Evolutionary conservation across 1,140 invertebrate species (phyloP), one percentile per base, ranked within the genome.

Genomic region (Zaprionus taronus): DNA sequence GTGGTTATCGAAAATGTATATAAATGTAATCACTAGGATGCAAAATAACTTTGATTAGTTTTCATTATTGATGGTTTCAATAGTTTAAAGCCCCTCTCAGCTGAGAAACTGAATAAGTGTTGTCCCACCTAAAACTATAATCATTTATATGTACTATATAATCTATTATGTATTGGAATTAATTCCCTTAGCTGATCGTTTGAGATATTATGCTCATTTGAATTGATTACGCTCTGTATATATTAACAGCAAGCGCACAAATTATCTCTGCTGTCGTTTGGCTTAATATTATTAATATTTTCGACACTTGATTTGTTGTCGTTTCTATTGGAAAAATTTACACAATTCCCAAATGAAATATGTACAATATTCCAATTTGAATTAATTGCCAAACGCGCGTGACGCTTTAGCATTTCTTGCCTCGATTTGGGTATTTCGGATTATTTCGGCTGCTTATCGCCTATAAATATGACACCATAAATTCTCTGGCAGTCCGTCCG

Each of bases 221-320:
- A 15, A 56, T 71, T 34, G 53, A 63, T 63, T 61, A 47, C 24
- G 9, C 17, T 66, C 58, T 53, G 24, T 56, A 63, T 70, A 69
- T 56, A 31, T 74, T 63, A 22, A 41, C 41, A 74, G 63, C 47
- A 24, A 14, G 5, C 17, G 47, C 69, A 78, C 63, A 78, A 83
- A 80, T 83, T 80, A 73, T 65, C 72, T 61, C 62, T 67, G 61
- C 60, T 56, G 28, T 36, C 55, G 66, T 80, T 83, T 72, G 36
- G 20, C 61, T 80, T 49, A 56, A 41, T 70, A 80, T 73, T 77
- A 84, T 74, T 84, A 85, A 69, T 83, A 71, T 81, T 84, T 78
- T 85, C 78, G 66, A 85, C 82, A 83, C 81, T 77, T 86, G 82
- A 80, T 83, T 86, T 78, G 81, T 87, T 78, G 41, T 28, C 61